Evolutionary conservation across 1,140 invertebrate genomes (phyloP).

Genomic region (Drosophila truncata): DNA sequence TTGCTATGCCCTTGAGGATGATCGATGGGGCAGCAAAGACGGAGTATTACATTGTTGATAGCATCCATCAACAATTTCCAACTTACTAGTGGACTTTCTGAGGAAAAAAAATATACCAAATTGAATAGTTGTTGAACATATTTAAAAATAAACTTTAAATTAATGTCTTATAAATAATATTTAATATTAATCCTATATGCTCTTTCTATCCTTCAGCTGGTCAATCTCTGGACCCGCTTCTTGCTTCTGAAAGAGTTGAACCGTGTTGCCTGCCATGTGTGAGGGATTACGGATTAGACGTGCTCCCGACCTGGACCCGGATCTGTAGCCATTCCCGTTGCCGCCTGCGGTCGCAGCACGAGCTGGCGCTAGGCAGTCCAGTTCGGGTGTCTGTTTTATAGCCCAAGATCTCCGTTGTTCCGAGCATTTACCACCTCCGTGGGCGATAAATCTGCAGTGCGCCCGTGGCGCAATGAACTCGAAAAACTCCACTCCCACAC

Average conservation of each 20-base stretch:
- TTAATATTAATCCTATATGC: not conserved
- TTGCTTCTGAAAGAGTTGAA: not conserved
- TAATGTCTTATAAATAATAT: not conserved
- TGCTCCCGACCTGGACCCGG: not conserved
- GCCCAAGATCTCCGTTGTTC: slow-evolving; percentile 56
- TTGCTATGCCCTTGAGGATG: slow-evolving; percentile 33
- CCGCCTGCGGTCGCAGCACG: slow-evolving; percentile 60
- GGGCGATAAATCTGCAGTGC: slow-evolving; percentile 84
- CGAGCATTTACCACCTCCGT: slow-evolving; percentile 76
- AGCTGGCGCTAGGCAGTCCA: slow-evolving; percentile 71
- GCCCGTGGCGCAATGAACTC: slow-evolving; percentile 79
- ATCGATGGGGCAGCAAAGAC: slow-evolving; percentile 3
- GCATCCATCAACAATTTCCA: not conserved
- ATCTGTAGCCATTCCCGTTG: not conserved
- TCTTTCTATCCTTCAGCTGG: not conserved
- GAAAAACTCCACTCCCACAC: slow-evolving; percentile 58
- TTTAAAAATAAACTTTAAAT: not conserved
- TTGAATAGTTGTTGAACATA: not conserved
- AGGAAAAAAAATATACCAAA: not conserved
- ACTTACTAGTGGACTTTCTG: not conserved
- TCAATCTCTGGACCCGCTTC: slow-evolving; percentile 7
- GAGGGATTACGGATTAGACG: slow-evolving; percentile 54
- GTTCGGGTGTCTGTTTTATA: slow-evolving; percentile 79
- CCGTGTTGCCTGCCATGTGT: slow-evolving; percentile 41
- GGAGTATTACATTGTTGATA: not conserved